Base-by-base conservation (phyloP, 2,888 invertebrate genomes). In the Abrostola triplasia region DNA sequence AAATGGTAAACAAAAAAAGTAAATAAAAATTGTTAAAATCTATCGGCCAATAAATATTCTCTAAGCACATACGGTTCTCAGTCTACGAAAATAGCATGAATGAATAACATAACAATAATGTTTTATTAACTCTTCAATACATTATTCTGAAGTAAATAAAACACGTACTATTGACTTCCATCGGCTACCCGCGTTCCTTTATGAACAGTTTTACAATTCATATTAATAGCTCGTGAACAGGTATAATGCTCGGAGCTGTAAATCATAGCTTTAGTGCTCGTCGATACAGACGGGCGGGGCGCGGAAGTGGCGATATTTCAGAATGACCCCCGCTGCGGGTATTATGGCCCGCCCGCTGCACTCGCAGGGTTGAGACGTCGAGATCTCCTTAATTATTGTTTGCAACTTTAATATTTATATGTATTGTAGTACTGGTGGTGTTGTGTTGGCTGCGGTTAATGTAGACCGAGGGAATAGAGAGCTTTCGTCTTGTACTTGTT, bases 251-350 rank as follows among this genome's bases (percentile, higher is more conserved):
- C 47, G 10, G 53, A 57, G 56, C 51, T 66, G 59, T 73, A 77
- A 70, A 73, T 78, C 66, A 73, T 82, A 76, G 73, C 63, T 69
- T 66, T 67, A 67, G 50, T 60, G 38, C 62, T 41, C 63, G 59
- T 72, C 78, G 67, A 79, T 77, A 73, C 74, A 77, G 64, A 66
- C 69, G 70, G 65, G 48, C 50, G 64, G 54, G 73, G 73, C 58
- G 73, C 42, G 67, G 72, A 67, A 54, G 44, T 49, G 57, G 57
- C 65, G 59, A 67, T 79, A 76, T 75, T 72, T 76, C 71, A 76
- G 73, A 70, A 58, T 71, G 71, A 72, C 71, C 77, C 73, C 60
- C 63, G 62, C 56, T 62, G 67, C 64, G 69, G 59, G 56, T 42
- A 61, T 52, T 59, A 61, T 35, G 52, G 57, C 61, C 57, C 52